Base-by-base conservation (phyloP, 2,888 invertebrate genomes). In the Polydrusus pterygomalis region DNA sequence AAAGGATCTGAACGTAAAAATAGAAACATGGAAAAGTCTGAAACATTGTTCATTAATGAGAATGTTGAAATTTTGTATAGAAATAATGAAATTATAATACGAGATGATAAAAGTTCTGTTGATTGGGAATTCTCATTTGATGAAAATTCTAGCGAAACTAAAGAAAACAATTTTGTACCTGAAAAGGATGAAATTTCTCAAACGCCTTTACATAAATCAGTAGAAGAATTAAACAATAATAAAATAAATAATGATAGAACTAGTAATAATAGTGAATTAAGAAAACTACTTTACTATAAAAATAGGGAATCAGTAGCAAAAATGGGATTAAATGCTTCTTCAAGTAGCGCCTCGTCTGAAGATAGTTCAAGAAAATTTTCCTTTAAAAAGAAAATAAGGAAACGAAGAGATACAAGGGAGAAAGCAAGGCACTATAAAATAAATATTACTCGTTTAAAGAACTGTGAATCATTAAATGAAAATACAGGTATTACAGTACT, bases 41-140 rank as follows among this genome's bases (percentile, higher is more conserved):
- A 83, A 79, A 82, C 81, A 20, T 58, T 84, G 15, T 81, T 81
- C 75, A 65, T 82, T 15, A 80, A 80, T 45, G 83, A 83, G 15
- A 82, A 80, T 75, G 78, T 84, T 20, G 81, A 81, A 58, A 81
- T 84, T 20, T 72, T 81, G 9, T 84, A 80, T 54, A 80, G 79
- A n/a, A 78, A 82, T 67, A 81, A 83, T 67, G 80, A 82, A 72
- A 80, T 84, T 51, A 80, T 82, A 47, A 81, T 84, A 58, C 79
- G 79, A 11, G 82, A 82, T 70, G 81, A 80, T 65, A 82, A 81
- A 70, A 80, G 79, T 40, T 79, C 75, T 30, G 78, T 82, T 18
- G 81, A 82, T 70, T 77, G 81, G 73, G 82, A 82, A 74, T 79
- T 84, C 51, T 81, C 80, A 10, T 82, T 84, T 72, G 81, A 83